Evolutionary conservation across 2,888 invertebrate genomes (phyloP).

Genomic region (Megaustenia siamemsis): DNA sequence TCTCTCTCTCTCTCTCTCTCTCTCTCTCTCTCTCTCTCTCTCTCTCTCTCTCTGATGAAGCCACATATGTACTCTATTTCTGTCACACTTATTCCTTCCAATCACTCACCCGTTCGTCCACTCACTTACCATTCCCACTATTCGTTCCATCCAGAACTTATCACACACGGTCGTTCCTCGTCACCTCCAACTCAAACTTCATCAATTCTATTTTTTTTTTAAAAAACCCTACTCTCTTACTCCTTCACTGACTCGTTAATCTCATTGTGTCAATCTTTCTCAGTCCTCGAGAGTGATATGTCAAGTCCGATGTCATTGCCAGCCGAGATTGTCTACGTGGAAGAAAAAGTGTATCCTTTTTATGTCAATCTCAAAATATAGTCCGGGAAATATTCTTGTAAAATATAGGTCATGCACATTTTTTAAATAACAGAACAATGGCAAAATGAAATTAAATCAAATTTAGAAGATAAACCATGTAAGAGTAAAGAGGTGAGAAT

Average conservation of each 20-base stretch:
- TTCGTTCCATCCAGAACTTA: no score
- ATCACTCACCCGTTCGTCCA: background rate
- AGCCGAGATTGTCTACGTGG: conserved; percentile 82
- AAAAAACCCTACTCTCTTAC: no score
- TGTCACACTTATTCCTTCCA: background rate
- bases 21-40: background rate
- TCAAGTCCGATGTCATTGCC: conserved; percentile 80
- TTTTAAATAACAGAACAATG: no score
- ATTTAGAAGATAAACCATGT: no score
- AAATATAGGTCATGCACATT: no score
- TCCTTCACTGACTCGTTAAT: background rate
- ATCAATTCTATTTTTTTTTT: no score
- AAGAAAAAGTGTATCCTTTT: conserved; percentile 82
- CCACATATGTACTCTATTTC: background rate
- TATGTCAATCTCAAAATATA: no score
- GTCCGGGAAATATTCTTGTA: no score
- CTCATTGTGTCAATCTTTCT: conserved; percentile 48
- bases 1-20: background rate
- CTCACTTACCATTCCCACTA: background rate
- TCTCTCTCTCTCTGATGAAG: background rate
- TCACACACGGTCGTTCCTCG: no score
- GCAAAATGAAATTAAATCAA: no score
- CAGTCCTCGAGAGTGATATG: conserved; percentile 82
- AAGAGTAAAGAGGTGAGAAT: no score
- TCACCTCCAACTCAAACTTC: no score